phyloP scores from a whole-genome alignment of 37 sponge, comb jelly and placozoan species.

The Haliclona indistincta region DNA sequence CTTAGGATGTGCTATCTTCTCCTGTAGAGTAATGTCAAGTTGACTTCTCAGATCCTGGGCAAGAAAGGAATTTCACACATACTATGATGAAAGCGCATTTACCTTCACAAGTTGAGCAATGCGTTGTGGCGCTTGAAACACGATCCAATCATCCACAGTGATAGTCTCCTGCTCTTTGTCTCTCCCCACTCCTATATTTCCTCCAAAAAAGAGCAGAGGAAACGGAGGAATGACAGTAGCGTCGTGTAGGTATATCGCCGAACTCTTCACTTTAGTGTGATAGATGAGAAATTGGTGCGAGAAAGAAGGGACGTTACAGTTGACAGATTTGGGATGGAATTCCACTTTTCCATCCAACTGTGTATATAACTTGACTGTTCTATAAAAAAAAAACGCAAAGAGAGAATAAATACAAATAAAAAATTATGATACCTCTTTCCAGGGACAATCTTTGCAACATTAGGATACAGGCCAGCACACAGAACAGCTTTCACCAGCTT shows the following conservation, averaged over 20 bases:
- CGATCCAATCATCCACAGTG: slow-evolving; percentile 69
- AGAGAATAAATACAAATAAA: background rate
- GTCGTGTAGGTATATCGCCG: slow-evolving; percentile 68
- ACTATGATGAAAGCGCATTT: background rate
- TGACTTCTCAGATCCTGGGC: slow-evolving; percentile 64
- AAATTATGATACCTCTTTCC: slow-evolving; percentile 1
- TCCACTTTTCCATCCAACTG: slow-evolving; percentile 52
- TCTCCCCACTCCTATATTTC: slow-evolving; percentile 44
- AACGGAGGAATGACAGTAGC: slow-evolving; percentile 65
- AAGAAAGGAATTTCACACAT: background rate
- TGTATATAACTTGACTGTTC: slow-evolving; percentile 60
- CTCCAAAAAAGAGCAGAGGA: slow-evolving; percentile 86
- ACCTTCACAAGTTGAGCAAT: slow-evolving; percentile 69
- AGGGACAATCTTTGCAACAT: slow-evolving; percentile 66
- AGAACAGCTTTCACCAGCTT: slow-evolving; percentile 78
- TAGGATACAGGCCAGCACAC: slow-evolving; percentile 86
- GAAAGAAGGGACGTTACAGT: slow-evolving; percentile 35
- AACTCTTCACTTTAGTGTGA: slow-evolving; percentile 65
- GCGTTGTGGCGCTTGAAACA: slow-evolving; percentile 63
- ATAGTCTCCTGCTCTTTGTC: slow-evolving; percentile 59
- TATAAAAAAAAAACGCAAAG: background rate
- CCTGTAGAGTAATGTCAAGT: slow-evolving; percentile 52
- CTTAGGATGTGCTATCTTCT: slow-evolving; percentile 59
- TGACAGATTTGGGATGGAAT: slow-evolving; percentile 82
- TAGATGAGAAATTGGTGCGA: slow-evolving; percentile 64